These are phyloP conservation scores for Pygocentrus nattereri DNA, from an alignment of 2,797 vertebrate genomes.

Conservation along the genomic window DNA sequence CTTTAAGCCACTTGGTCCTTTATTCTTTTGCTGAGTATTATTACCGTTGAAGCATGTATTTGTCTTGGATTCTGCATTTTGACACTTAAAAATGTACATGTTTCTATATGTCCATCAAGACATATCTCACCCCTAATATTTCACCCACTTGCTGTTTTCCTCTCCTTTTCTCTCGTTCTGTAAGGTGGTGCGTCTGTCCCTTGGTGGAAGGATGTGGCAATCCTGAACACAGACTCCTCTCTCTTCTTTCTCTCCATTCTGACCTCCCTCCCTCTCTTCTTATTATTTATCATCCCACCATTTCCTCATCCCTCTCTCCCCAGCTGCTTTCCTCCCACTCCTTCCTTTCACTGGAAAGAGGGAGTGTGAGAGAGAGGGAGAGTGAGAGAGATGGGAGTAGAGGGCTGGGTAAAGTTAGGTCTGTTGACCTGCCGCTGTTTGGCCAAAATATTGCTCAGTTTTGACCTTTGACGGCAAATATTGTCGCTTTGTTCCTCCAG, in stretches of 20 bases:
- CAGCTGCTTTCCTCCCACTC: slow-evolving; percentile 44
- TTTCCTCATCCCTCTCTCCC: slow-evolving; percentile 61
- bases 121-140: neutral
- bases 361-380: slow-evolving; percentile 20
- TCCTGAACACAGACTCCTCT: slow-evolving; percentile 23
- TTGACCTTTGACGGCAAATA: too few relatives aligned
- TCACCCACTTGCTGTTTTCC: neutral
- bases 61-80: neutral
- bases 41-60: slow-evolving; percentile 25
- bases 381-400: slow-evolving; percentile 2
- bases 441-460: neutral
- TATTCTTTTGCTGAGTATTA: slow-evolving; percentile 6
- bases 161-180: neutral
- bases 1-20: slow-evolving; percentile 13
- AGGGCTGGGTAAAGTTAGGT: neutral
- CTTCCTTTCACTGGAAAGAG: slow-evolving; percentile 38
- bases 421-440: slow-evolving; percentile 1
- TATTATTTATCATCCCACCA: slow-evolving; percentile 61
- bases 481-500: too few relatives aligned
- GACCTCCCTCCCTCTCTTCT: slow-evolving; percentile 43
- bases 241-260: slow-evolving; percentile 20
- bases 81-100: neutral
- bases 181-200: slow-evolving; percentile 5
- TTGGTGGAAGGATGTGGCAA: neutral
- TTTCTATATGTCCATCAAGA: neutral